Conservation (phyloP, 1,140 invertebrate genomes). For the Pararge aegeria region DNA sequence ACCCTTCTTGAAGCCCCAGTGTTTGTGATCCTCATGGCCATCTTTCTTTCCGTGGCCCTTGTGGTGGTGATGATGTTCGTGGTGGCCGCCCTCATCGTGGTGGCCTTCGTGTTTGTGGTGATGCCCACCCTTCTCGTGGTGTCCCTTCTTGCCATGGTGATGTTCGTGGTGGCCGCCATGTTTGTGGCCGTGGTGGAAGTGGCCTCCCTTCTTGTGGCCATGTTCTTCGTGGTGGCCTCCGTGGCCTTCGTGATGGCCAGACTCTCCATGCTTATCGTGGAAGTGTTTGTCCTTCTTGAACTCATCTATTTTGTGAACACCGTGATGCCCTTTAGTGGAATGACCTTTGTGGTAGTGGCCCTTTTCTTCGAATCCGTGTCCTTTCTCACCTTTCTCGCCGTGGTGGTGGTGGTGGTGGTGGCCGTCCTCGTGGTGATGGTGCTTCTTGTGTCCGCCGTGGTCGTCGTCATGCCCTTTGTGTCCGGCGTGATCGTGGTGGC, state of each 20-base stretch:
- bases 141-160: constrained; percentile 85
- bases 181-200: constrained; percentile 84
- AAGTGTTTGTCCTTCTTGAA: constrained; percentile 81
- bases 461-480: constrained; percentile 85
- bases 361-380: constrained; percentile 81
- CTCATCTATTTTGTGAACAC: constrained; percentile 87
- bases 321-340: constrained; percentile 87
- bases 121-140: constrained; percentile 83
- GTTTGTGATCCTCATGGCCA: constrained; percentile 77
- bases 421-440: constrained; percentile 86
- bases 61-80: constrained; percentile 82
- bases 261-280: constrained; percentile 87
- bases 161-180: constrained; percentile 84
- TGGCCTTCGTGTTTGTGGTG: constrained; percentile 69
- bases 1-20: constrained; percentile 78
- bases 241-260: constrained; percentile 83
- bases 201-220: constrained; percentile 83
- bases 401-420: constrained; percentile 87
- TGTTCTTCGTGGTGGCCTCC: constrained; percentile 84
- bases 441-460: constrained; percentile 86
- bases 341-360: constrained; percentile 87
- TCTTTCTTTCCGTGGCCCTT: constrained; percentile 82
- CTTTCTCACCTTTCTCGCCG: constrained; percentile 83
- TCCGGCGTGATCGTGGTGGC: constrained; percentile 85
- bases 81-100: constrained; percentile 80